Percentiles rank a stretch among this genome's conserved stretches.
These are phyloP conservation scores for Dione vanillae DNA, from an alignment of 2,888 invertebrate species.

Conservation along the genomic window DNA sequence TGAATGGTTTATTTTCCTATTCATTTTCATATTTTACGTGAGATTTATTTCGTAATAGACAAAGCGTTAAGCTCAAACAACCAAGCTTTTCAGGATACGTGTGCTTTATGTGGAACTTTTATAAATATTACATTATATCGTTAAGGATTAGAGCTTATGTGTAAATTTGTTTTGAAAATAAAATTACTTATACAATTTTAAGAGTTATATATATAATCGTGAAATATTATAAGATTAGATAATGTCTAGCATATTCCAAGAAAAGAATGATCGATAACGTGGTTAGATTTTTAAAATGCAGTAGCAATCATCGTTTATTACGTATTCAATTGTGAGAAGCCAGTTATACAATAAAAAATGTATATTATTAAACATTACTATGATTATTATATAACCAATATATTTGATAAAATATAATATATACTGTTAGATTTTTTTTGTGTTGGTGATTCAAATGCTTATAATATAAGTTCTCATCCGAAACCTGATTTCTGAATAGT, in stretches of 20 bases:
- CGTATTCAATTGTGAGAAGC: background rate
- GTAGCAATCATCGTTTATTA: background rate
- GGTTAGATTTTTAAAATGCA: conserved; percentile 3
- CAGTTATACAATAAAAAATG: background rate
- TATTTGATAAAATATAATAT: no score
- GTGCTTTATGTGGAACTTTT: conserved; percentile 14
- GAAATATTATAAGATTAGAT: background rate
- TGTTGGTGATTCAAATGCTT: background rate
- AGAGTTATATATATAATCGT: no score
- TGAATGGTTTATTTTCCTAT: conserved; percentile 7
- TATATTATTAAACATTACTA: background rate
- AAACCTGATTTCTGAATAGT: no score
- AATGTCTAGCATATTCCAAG: background rate
- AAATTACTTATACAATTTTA: background rate
- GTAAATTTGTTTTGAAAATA: background rate
- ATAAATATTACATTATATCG: conserved; percentile 4
- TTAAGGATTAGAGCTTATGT: background rate
- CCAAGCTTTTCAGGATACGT: conserved; percentile 24
- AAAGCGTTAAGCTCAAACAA: conserved; percentile 30
- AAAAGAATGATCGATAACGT: conserved; percentile 10
- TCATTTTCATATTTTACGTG: conserved; percentile 25
- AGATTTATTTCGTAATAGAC: conserved; percentile 19
- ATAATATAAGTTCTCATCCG: no score
- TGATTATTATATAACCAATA: no score
- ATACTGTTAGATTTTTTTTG: no score